A percentile compares a stretch with the other conserved stretches of the same genome.
These are phyloP conservation scores for Lepidothrix coronata DNA, from an alignment of 2,113 vertebrate genomes.

Conservation along the genomic window DNA sequence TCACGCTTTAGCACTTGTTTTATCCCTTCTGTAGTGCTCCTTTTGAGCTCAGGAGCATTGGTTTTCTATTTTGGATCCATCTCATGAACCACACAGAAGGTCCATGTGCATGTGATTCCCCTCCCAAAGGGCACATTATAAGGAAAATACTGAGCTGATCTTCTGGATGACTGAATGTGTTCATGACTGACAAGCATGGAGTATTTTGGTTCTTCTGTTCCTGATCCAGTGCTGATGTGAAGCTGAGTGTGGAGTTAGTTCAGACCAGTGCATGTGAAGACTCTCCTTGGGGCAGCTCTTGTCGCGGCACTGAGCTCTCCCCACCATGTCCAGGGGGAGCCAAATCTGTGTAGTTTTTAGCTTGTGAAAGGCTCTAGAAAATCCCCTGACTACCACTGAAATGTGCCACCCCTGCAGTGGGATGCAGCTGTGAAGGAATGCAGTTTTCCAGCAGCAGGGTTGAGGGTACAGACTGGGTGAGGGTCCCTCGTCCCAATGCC, in stretches of 20 bases:
- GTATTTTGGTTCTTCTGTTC: neutral
- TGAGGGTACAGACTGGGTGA: neutral
- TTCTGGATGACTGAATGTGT: neutral
- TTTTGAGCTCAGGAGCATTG: neutral
- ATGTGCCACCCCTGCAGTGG: neutral
- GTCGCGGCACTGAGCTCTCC: neutral
- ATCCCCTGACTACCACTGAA: neutral
- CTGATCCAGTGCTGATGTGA: neutral
- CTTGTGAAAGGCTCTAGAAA: neutral
- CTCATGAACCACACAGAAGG: neutral
- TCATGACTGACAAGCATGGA: fast-evolving
- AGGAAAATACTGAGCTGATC: neutral
- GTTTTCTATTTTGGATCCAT: neutral
- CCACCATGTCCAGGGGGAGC: neutral
- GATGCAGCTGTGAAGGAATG: neutral
- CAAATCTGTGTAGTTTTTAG: neutral
- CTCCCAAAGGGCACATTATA: neutral
- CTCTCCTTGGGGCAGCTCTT: neutral
- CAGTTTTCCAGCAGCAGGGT: neutral
- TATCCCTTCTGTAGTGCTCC: neutral
- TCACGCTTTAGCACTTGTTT: neutral
- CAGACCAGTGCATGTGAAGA: fast-evolving
- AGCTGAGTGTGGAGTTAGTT: neutral
- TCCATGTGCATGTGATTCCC: neutral
- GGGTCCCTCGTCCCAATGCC: neutral